Percentiles rank a stretch among this genome's conserved stretches.
These are phyloP conservation scores for Brachionus manjavacas DNA, from an alignment of 1,140 invertebrate species.

Conservation along the genomic window DNA sequence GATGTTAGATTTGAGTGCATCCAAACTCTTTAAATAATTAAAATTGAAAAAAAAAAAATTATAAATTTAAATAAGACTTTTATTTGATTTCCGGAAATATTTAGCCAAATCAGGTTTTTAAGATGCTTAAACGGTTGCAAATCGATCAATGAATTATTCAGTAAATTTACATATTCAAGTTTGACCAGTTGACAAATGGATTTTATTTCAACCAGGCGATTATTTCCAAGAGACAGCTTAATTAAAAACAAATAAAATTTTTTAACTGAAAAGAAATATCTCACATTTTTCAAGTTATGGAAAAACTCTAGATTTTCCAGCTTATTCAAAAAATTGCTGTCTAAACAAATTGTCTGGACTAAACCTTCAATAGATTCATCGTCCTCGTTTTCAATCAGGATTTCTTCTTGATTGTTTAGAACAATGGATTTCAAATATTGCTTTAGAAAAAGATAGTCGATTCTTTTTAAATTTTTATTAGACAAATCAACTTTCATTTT, in stretches of 20 bases:
- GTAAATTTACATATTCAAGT: conserved; percentile 23
- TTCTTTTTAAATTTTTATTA: conserved; percentile 32
- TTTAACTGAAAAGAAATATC: neutral
- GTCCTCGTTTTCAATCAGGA: neutral
- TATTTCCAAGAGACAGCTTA: conserved; percentile 21
- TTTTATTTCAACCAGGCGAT: conserved; percentile 35
- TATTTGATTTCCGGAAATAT: conserved; percentile 69
- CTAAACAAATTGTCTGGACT: conserved; percentile 14
- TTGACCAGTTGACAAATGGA: neutral
- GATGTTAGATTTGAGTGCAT: neutral
- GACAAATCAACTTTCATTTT: conserved; percentile 39
- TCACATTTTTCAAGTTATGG: conserved; percentile 7
- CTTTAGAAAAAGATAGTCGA: conserved; percentile 17
- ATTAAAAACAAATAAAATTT: neutral
- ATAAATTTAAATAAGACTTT: conserved; percentile 59
- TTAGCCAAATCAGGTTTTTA: conserved; percentile 70
- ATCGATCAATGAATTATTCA: conserved; percentile 29
- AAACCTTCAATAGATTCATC: neutral
- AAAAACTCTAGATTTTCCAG: neutral
- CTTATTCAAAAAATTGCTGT: conserved; percentile 21
- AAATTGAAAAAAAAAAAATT: neutral
- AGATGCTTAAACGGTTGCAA: conserved; percentile 68
- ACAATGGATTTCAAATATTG: conserved; percentile 15
- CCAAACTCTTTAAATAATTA: neutral
- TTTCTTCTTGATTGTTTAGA: neutral